Evolutionary conservation across 1,140 invertebrate genomes (phyloP), one percentile per base, ranked within the genome.

Genomic region (Drosophila pectinifera): DNA sequence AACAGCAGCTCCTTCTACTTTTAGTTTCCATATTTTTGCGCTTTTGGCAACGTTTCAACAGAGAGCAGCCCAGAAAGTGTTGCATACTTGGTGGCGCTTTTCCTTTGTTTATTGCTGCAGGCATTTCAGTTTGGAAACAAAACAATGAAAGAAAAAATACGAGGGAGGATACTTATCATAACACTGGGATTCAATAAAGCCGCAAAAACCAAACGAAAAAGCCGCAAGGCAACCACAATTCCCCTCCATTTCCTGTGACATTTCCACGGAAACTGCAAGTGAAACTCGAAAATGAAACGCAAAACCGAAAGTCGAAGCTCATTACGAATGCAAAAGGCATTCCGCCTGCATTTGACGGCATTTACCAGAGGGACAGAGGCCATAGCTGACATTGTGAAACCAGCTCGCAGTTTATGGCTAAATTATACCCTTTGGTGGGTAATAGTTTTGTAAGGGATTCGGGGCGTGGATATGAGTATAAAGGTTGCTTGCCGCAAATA

Each of bases 291-390:
- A 63, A 53, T 56, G 69, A 39, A 53, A 51, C 26, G 56, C 20
- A 43, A 62, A 24, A 53, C 49, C 41, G 16, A 34, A 62, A 62
- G 36, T 68, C 20, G 6, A 67, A 68, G 61, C 61, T 67, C 64
- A 86, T 85, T 85, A 78, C 53, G 55, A 82, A 86, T 85, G 59
- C 82, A 85, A 86, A 86, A 58, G 56, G 61, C 78, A 81, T 70
- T 70, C 62, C 56, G 54, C 48, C 53, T 68, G 80, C 58, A 82
- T 77, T 73, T 55, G 28, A 63, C 22, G 20, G 41, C 46, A 51
- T 56, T 73, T 58, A 49, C 49, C 28, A 26, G 42, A 36, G 31
- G 24, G 42, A 24, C 34, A 46, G 22, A 10, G 42, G 11, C 24
- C n/a, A 28, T 20, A 11, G 14, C 38, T 7, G 14, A 59, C 41